phyloP scores from a whole-genome alignment of 2,888 invertebrate genomes.

The Cistogaster globosa region DNA sequence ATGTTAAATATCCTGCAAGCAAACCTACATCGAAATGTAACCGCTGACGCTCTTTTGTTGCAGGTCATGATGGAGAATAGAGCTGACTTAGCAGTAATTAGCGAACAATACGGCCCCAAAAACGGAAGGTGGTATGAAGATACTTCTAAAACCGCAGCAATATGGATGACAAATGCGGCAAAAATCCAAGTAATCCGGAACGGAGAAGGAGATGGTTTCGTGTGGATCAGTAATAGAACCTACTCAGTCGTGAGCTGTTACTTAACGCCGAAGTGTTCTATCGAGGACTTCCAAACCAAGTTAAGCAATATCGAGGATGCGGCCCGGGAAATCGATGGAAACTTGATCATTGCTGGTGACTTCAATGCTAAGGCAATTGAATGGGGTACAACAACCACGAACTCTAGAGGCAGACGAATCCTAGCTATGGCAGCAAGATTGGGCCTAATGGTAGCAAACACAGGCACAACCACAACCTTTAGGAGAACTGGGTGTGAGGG shows the following conservation, averaged over 20 bases:
- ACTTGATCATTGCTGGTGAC: too few species aligned
- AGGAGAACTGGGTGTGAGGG: neutral
- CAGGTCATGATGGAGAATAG: neutral
- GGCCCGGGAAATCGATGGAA: too few species aligned
- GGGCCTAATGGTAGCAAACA: neutral
- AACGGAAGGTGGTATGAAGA: neutral
- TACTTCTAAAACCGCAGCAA: neutral
- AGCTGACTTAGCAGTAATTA: neutral
- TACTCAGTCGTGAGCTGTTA: too few species aligned
- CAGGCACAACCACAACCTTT: neutral
- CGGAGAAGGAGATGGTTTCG: neutral
- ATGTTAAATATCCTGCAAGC: neutral
- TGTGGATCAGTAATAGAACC: neutral
- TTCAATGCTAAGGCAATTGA: neutral
- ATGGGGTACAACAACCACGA: neutral
- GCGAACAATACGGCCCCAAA: neutral
- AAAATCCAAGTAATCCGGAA: neutral
- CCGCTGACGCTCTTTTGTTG: neutral
- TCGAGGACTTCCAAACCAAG: too few species aligned
- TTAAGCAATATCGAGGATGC: neutral
- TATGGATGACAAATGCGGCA: neutral
- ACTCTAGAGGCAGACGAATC: conserved; percentile 3
- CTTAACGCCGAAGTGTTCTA: too few species aligned
- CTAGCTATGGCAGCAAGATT: neutral
- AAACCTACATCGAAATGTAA: neutral